phyloP scores from a whole-genome alignment of 2,113 vertebrate species.

The Astatotilapia flaviijosephi region DNA sequence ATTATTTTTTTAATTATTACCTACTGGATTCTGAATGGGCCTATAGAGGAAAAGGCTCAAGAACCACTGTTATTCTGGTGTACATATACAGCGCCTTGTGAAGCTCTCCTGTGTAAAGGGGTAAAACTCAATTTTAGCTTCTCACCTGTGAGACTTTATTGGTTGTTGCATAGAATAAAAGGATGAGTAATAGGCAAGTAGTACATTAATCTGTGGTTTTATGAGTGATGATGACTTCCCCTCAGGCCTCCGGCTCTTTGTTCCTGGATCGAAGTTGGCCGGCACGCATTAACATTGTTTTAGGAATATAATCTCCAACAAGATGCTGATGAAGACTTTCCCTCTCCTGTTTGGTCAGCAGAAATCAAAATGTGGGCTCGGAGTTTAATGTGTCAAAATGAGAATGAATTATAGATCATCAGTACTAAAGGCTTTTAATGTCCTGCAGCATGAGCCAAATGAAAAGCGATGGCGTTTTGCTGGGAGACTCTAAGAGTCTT shows the following conservation, averaged over 20 bases:
- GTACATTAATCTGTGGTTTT: neutral
- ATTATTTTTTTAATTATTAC: neutral
- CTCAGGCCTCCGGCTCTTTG: neutral
- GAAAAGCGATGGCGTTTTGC: constrained; percentile 37
- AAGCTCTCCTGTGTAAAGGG: neutral
- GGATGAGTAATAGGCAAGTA: neutral
- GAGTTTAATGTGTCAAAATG: constrained; percentile 55
- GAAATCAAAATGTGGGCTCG: constrained; percentile 15
- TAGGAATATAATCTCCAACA: constrained; percentile 20
- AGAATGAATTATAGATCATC: constrained; percentile 66
- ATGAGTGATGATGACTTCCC: constrained; percentile 5
- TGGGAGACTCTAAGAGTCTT: neutral
- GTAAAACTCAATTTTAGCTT: neutral
- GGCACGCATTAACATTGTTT: constrained; percentile 17
- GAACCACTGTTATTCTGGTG: neutral
- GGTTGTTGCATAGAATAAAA: neutral
- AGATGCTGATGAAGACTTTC: constrained; percentile 46
- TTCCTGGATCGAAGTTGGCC: neutral
- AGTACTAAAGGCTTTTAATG: constrained; percentile 34
- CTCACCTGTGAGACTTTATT: neutral
- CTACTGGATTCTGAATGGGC: neutral
- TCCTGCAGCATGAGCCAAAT: constrained; percentile 33
- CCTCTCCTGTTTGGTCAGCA: constrained; percentile 35
- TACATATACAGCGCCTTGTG: neutral
- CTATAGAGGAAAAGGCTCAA: neutral